These are phyloP conservation scores for Eupithecia exiguata DNA, from an alignment of 2,888 invertebrate species.

Conservation along the genomic window DNA sequence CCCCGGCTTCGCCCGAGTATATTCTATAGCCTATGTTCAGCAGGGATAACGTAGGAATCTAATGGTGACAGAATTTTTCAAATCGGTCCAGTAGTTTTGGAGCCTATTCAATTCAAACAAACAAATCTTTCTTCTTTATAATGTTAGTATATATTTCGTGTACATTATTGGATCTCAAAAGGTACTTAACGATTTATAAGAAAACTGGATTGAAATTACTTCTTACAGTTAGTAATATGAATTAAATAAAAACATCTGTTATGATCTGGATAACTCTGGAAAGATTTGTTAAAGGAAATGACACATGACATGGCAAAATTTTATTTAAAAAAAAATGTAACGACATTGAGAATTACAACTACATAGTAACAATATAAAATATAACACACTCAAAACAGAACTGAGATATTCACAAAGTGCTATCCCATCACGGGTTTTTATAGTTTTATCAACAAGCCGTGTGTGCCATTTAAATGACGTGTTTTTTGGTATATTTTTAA, in stretches of 20 bases:
- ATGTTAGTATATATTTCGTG: too few relatives aligned
- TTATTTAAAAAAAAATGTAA: too few relatives aligned
- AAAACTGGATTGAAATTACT: not conserved
- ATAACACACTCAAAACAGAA: constrained; percentile 29
- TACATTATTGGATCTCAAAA: constrained; percentile 18
- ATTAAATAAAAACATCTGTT: not conserved
- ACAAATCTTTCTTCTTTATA: too few relatives aligned
- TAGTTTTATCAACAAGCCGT: constrained; percentile 39
- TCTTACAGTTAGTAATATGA: not conserved
- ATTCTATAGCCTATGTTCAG: too few relatives aligned
- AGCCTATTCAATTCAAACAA: too few relatives aligned
- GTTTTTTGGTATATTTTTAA: not conserved
- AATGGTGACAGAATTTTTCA: too few relatives aligned
- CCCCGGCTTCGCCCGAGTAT: too few relatives aligned
- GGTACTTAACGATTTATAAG: not conserved
- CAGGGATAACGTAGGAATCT: too few relatives aligned
- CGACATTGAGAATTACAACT: not conserved
- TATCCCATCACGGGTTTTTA: constrained; percentile 40
- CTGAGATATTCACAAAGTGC: constrained; percentile 48
- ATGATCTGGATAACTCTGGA: not conserved
- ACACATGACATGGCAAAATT: too few relatives aligned
- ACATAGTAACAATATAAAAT: constrained; percentile 3
- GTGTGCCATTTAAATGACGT: constrained; percentile 42
- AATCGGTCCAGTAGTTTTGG: too few relatives aligned
- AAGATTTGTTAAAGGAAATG: too few relatives aligned